Conservation (phyloP, 1,140 invertebrate species). For the Cotesia typhae region DNA sequence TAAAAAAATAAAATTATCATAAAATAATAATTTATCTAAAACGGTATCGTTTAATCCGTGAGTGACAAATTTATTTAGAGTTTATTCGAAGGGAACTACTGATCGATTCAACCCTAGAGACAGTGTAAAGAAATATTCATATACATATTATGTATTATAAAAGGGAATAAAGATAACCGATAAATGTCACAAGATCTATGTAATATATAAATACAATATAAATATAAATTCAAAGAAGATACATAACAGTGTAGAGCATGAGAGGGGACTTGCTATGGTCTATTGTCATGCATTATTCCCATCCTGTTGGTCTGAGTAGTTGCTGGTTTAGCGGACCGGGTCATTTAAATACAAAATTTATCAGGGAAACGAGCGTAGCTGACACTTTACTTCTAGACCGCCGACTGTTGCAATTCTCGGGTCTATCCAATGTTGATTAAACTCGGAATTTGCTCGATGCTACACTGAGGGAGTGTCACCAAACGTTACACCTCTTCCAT, state of each 20-base stretch:
- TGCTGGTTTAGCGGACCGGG: not conserved
- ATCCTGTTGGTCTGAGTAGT: slow-evolving; percentile 17
- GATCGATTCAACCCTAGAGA: not conserved
- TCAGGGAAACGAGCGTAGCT: no score
- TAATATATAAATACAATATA: slow-evolving; percentile 19
- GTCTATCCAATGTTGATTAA: no score
- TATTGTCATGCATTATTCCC: slow-evolving; percentile 26
- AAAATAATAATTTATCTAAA: not conserved
- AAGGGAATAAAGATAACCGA: slow-evolving; percentile 18
- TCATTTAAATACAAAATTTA: slow-evolving; percentile 27
- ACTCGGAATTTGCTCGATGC: no score
- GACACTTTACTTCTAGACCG: no score
- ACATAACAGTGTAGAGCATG: no score
- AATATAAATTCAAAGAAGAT: not conserved
- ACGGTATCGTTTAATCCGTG: not conserved
- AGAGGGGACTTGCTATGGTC: not conserved
- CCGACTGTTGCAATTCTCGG: no score
- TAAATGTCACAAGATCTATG: not conserved
- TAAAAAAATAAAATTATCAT: not conserved
- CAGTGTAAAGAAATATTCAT: not conserved
- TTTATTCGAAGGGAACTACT: not conserved
- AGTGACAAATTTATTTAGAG: slow-evolving; percentile 18
- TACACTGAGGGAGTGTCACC: no score
- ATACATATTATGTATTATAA: no score
- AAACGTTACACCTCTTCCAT: no score